Percentiles rank a stretch among this genome's conserved stretches.
Conservation (phyloP, 1,140 invertebrate species). For the Rhopalosiphum padi region DNA sequence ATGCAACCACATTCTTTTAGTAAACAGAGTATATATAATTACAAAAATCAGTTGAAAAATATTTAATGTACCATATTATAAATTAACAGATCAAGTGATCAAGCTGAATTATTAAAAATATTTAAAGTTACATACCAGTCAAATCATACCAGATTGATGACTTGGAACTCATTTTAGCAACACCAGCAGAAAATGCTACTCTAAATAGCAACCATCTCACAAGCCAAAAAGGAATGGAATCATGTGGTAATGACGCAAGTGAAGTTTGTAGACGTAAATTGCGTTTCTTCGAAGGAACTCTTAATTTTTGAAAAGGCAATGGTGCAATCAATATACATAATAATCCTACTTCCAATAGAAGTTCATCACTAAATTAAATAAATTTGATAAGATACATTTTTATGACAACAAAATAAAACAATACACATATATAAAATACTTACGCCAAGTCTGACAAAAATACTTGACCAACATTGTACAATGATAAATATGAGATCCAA, state of each 20-base stretch:
- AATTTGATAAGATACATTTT: conserved; percentile 52
- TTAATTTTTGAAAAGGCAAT: conserved; percentile 65
- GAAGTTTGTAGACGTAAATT: conserved; percentile 52
- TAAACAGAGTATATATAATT: background rate
- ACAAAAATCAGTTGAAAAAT: background rate
- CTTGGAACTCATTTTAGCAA: conserved; percentile 78
- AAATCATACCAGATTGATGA: conserved; percentile 85
- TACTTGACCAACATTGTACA: conserved; percentile 79
- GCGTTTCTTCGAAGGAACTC: conserved; percentile 61
- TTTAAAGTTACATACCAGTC: conserved; percentile 69
- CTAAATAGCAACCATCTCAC: conserved; percentile 81
- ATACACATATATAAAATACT: conserved; percentile 59
- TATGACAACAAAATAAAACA: background rate
- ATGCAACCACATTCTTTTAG: too few relatives aligned
- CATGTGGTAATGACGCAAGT: conserved; percentile 63
- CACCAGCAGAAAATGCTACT: conserved; percentile 78
- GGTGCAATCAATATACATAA: conserved; percentile 78
- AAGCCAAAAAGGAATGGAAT: conserved; percentile 74
- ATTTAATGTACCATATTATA: too few relatives aligned
- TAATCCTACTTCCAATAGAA: conserved; percentile 80
- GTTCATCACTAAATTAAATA: conserved; percentile 71
- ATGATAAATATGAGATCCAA: conserved; percentile 78
- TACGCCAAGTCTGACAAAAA: conserved; percentile 83
- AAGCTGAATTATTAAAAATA: background rate
- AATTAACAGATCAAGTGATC: background rate